A percentile compares a stretch with the other conserved stretches of the same genome.
Evolutionary conservation across 1,140 invertebrate genomes (phyloP).

Genomic region (Doryteuthis pealeii): DNA sequence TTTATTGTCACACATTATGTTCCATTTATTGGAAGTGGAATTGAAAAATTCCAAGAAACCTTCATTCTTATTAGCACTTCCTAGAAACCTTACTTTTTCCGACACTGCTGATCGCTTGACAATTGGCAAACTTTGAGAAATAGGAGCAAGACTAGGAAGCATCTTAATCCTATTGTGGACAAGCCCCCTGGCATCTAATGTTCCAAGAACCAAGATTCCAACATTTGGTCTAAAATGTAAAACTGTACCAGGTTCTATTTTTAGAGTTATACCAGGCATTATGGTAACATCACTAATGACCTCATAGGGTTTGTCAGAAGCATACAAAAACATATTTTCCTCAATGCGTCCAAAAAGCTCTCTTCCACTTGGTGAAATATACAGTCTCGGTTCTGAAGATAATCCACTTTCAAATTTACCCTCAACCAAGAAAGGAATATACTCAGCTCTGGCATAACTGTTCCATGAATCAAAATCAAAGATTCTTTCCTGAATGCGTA

Average conservation of each 20-base stretch:
- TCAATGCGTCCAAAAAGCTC: constrained; percentile 80
- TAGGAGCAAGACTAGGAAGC: constrained; percentile 9
- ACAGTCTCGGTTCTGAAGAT: constrained; percentile 60
- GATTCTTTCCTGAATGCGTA: constrained; percentile 78
- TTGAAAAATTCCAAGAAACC: constrained; percentile 95
- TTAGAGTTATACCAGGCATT: constrained; percentile 85
- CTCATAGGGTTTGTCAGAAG: constrained; percentile 74
- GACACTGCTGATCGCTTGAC: constrained; percentile 14
- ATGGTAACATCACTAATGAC: constrained; percentile 92
- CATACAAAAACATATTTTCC: constrained; percentile 72
- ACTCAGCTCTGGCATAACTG: constrained; percentile 89
- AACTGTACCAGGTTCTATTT: constrained; percentile 85
- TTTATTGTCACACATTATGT: constrained; percentile 91
- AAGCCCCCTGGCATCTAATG: constrained; percentile 81
- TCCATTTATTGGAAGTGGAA: constrained; percentile 90
- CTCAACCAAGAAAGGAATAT: constrained; percentile 77
- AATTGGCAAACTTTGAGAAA: background rate
- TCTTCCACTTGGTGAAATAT: constrained; percentile 44
- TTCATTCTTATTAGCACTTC: constrained; percentile 45
- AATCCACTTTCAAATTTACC: constrained; percentile 45
- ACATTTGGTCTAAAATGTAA: constrained; percentile 96
- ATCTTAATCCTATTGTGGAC: constrained; percentile 68
- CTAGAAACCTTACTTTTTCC: constrained; percentile 26
- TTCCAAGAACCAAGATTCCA: constrained; percentile 93
- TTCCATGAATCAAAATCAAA: constrained; percentile 99